A percentile compares a stretch with the other conserved stretches of the same genome.
phyloP scores from a whole-genome alignment of 2,797 vertebrate genomes.

The Cirrhinus molitorella region DNA sequence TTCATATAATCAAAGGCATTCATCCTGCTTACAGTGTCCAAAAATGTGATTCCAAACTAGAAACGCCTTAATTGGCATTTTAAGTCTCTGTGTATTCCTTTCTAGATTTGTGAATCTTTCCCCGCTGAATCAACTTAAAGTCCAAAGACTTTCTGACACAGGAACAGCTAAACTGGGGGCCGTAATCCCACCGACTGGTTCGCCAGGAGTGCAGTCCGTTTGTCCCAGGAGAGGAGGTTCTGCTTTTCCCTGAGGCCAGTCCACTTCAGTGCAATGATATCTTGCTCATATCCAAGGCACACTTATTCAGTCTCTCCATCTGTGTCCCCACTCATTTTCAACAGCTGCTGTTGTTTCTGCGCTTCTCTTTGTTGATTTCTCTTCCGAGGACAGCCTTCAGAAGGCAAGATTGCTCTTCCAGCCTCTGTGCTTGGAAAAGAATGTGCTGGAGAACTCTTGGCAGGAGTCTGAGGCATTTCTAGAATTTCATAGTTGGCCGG shows the following conservation, averaged over 20 bases:
- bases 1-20: conserved; percentile 78
- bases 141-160: conserved; percentile 69
- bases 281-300: conserved; percentile 30
- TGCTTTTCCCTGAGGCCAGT: conserved; percentile 31
- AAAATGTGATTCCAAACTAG: conserved; percentile 68
- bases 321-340: conserved; percentile 47
- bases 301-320: conserved; percentile 22
- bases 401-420: conserved; percentile 68
- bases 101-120: conserved; percentile 70
- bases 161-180: background rate
- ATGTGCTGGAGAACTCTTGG: conserved; percentile 74
- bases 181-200: conserved; percentile 52
- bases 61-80: conserved; percentile 67
- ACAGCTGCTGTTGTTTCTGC: conserved; percentile 67
- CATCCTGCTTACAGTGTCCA: conserved; percentile 82
- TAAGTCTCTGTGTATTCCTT: conserved; percentile 69
- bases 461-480: conserved; percentile 75
- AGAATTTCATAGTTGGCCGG: conserved; percentile 70
- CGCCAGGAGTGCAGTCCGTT: conserved; percentile 34
- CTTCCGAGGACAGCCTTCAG: conserved; percentile 56
- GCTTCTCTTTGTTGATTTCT: conserved; percentile 64
- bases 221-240: conserved; percentile 40
- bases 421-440: conserved; percentile 72
- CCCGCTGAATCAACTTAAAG: conserved; percentile 72
- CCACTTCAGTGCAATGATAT: conserved; percentile 48